Evolutionary conservation across 2,888 invertebrate species (phyloP), one percentile per base, ranked within the genome.

Genomic region (Papilio demoleus): DNA sequence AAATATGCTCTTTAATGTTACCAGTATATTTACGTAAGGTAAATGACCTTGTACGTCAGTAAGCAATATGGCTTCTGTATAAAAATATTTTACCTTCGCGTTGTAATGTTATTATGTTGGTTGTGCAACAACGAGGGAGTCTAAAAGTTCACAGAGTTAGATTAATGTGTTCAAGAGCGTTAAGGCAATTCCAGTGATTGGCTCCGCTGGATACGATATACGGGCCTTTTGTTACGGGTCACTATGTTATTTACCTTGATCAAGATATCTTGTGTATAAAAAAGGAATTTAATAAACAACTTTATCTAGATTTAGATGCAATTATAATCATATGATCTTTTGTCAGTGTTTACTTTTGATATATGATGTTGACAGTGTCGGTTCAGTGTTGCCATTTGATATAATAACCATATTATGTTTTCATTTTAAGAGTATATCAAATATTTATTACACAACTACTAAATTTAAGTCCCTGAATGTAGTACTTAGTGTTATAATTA

Each of bases 141-240:
- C 59, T 36, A 56, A 67, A 67, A 67, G 67, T 67, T 62, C 67
- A 67, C 50, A 42, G n/a, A n/a, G n/a, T n/a, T n/a, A 36, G 67
- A 62, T 67, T 45, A 56, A 56, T 62, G 22, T 62, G 27, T 67
- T 62, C 27, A 56, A 31, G 45, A 61, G 60, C 61, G 67, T 62
- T 61, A 53, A 67, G 61, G 53, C 61, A 61, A 67, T 61, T n/a
- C 14, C 56, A 4, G 34, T 50, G 53, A 67, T 67, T 67, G 60
- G 61, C 24, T 50, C 50, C 17, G 11, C 24, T 42, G n/a, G 14
- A 14, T 61, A 31, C 36, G 50, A 31, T 47, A 61, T 38, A 50
- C 9, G 60, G 61, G 67, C 11, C 34, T 61, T 67, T 53, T 67
- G 61, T 67, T 67, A 24, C 40, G 40, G 40, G 31, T 42, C 59